Evolutionary conservation across 2,888 invertebrate species (phyloP), one percentile per base, ranked within the genome.

Genomic region (Melinaea marsaeus): DNA sequence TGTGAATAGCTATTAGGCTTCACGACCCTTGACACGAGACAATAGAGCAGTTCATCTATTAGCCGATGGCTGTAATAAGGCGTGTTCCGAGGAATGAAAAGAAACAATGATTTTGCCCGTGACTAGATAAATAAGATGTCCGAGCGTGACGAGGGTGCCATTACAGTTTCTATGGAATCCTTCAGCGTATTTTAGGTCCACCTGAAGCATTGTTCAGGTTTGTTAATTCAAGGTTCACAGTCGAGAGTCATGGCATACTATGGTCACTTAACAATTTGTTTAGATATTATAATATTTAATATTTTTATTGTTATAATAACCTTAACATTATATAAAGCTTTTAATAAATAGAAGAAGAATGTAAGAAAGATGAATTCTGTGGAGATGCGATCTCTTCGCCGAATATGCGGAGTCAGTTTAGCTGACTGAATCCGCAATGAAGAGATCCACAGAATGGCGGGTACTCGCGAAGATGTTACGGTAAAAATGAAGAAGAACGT

Each of bases 61-160:
- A 83, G 80, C 82, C 78, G 70, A 74, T 42, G 78, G 80, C 80
- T 76, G 83, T 85, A 87, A 86, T 86, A 89, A 86, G 83, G 81
- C 80, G 83, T 85, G 85, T 86, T 86, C 85, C 83, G 79, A 71
- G 80, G 79, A 80, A 72, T 78, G 77, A 83, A 86, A 83, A 83
- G 83, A 87, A 86, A 89, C 89, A 87, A 88, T 88, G 86, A 88
- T 86, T 86, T 88, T 84, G 82, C 80, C 80, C 80, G 83, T 85
- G 86, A 85, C 86, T 88, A 88, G 87, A 88, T 88, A 90, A 89
- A 88, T 88, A 88, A 88, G 85, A 88, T 83, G 87, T 86, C 85
- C 80, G 79, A 74, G 82, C 84, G 85, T 89, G 89, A 90, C 84
- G 81, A 86, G 90, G 89, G 88, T 88, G 79, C 79, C 81, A 84